These are phyloP conservation scores for Empis livida DNA, from an alignment of 2,888 invertebrate genomes.

Conservation along the genomic window DNA sequence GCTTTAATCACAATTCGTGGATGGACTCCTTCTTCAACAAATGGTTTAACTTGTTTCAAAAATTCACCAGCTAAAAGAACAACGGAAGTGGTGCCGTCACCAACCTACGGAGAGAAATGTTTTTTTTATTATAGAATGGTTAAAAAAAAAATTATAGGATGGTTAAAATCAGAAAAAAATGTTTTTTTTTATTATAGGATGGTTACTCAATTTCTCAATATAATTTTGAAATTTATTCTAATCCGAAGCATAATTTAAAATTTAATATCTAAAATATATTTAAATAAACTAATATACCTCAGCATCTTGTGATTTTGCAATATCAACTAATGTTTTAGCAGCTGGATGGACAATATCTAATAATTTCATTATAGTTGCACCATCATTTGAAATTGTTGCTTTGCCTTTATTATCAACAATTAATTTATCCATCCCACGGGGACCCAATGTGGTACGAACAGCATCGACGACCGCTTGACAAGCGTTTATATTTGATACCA, in stretches of 20 bases:
- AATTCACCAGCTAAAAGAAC: conserved; percentile 93
- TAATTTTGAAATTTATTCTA: too few relatives aligned
- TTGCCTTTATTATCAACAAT: conserved; percentile 83
- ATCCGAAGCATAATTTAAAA: not conserved
- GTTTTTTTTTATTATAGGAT: too few relatives aligned
- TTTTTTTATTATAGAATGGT: too few relatives aligned
- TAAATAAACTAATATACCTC: conserved; percentile 65
- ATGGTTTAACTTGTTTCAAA: conserved; percentile 86
- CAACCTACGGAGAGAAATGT: too few relatives aligned
- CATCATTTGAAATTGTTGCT: conserved; percentile 97
- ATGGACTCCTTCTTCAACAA: conserved; percentile 91
- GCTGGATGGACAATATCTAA: conserved; percentile 97
- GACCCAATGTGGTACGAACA: conserved; percentile 91
- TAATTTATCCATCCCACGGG: conserved; percentile 98
- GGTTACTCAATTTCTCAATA: too few relatives aligned
- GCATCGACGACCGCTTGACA: conserved; percentile 93
- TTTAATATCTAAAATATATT: not conserved
- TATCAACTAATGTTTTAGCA: conserved; percentile 94
- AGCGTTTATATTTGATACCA: conserved; percentile 95
- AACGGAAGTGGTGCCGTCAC: conserved; percentile 97
- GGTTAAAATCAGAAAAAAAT: too few relatives aligned
- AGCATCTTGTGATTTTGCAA: conserved; percentile 97
- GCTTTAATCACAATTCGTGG: conserved; percentile 87
- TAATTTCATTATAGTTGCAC: conserved; percentile 97
- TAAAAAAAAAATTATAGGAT: too few relatives aligned